A percentile compares a stretch with the other conserved stretches of the same genome.
These are phyloP conservation scores for Melolontha melolontha DNA, from an alignment of 2,888 invertebrate species.

Conservation along the genomic window DNA sequence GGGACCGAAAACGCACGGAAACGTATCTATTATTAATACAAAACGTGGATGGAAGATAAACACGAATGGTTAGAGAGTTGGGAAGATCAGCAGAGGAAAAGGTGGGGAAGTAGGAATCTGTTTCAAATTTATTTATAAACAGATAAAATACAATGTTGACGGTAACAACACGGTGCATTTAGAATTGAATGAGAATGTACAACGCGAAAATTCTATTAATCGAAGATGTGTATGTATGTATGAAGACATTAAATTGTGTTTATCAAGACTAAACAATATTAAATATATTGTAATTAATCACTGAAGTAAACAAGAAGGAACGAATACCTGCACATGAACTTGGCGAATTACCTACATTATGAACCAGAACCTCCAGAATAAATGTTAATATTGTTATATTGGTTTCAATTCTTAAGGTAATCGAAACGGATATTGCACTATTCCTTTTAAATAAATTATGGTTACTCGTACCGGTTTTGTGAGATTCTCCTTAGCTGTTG, in stretches of 20 bases:
- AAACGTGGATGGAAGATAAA: too few relatives aligned
- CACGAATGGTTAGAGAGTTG: background rate
- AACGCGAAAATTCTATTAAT: conserved; percentile 10
- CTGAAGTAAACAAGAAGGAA: conserved; percentile 19
- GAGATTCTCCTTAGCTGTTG: conserved; percentile 17
- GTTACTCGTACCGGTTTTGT: conserved; percentile 26
- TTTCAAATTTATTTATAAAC: conserved; percentile 9
- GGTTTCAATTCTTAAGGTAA: conserved; percentile 14
- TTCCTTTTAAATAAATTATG: conserved; percentile 26
- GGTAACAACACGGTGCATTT: conserved; percentile 2
- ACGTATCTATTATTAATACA: too few relatives aligned
- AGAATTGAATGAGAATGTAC: conserved; percentile 11
- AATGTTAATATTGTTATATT: conserved; percentile 22
- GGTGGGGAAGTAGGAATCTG: conserved; percentile 22
- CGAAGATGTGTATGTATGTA: conserved; percentile 9
- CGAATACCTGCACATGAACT: conserved; percentile 19
- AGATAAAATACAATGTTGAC: conserved; percentile 11
- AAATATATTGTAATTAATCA: background rate
- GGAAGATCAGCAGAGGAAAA: background rate
- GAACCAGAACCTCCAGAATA: conserved; percentile 24
- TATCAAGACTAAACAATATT: background rate
- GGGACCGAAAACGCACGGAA: background rate
- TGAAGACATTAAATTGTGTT: too few relatives aligned
- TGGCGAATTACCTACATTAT: conserved; percentile 29
- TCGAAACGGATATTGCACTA: conserved; percentile 10